Base-by-base conservation (phyloP, 37 sponge, comb jelly and placozoan genomes). In the Cladorhizidae sp. region DNA sequence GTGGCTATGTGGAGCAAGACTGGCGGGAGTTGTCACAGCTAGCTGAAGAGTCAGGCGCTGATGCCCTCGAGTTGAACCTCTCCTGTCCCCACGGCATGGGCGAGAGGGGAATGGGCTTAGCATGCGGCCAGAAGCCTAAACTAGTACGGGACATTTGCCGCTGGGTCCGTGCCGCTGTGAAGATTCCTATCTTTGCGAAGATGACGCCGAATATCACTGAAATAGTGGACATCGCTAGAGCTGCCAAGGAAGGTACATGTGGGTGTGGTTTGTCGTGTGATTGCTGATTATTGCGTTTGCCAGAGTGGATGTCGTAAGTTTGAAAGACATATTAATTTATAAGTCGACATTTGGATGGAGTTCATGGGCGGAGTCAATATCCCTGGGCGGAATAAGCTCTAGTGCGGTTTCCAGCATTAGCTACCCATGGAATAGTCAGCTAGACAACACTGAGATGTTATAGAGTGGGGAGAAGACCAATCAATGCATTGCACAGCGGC, bases 31-130 rank as follows among this genome's bases (percentile, higher is more conserved):
- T 97, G 35, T 88, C 89, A 50, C 69, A 88, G 72, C 82, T 76
- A 76, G 73, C 92, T 18, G 95, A 85, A 85, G 56, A 85, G 68
- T 87, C 97, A 64, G 97, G 97, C 20, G 97, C 97, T 3, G 97
- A 97, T 83, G 97, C 92, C 35, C 83, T 97, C 78, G 97, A 97
- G 76, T 82, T 97, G 72, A 97, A 97, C 81, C 83, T 97, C 35
- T 97, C 97, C 59, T 97, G 97, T 65, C 97, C 97, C 29, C 97
- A 97, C 55, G 97, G 97, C 15, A 97, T 97, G 97, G 97, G 97
- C 33, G 97, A 97, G 74, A 38, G 90, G 43, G 97, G 97, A 40
- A 97, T 97, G 97, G 97, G 97, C 1, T 76, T 97, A 45, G 97
- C 97, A 1, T 97, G 97, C 81, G 97, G 97, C 49, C 97, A 97